Evolutionary conservation across 1,140 invertebrate species (phyloP).

Genomic region (Thaumetopoea pityocampa): DNA sequence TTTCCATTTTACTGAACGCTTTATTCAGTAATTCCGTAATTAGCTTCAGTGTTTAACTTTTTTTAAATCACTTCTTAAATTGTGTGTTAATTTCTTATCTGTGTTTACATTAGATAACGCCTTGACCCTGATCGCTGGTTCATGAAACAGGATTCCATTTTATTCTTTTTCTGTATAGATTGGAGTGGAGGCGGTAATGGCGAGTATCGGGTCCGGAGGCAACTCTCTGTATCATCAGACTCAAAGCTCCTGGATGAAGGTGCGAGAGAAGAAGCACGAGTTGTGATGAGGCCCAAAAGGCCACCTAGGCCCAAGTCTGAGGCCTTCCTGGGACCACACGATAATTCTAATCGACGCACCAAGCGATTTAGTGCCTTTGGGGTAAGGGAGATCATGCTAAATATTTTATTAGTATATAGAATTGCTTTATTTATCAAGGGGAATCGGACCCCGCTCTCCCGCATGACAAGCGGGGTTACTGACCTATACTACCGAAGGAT

Average conservation of each 20-base stretch:
- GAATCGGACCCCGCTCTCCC: no score
- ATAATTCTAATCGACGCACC: constrained; percentile 79
- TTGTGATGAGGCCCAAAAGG: constrained; percentile 90
- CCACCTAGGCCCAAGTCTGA: constrained; percentile 93
- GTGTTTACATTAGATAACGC: no score
- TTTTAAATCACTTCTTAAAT: background rate
- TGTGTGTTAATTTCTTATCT: background rate
- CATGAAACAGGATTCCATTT: no score
- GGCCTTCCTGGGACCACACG: constrained; percentile 86
- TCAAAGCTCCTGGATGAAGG: constrained; percentile 93
- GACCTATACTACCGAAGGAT: no score
- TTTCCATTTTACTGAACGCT: no score
- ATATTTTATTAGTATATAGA: no score
- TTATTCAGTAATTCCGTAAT: no score
- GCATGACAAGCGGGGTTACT: no score
- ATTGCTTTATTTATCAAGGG: no score
- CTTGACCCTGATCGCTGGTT: no score
- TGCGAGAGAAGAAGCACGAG: constrained; percentile 88
- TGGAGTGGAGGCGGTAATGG: constrained; percentile 88
- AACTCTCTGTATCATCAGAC: constrained; percentile 92
- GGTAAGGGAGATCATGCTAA: constrained; percentile 78
- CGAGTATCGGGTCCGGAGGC: constrained; percentile 88
- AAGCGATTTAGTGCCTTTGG: constrained; percentile 95
- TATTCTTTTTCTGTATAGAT: constrained; percentile 34
- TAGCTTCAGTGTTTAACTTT: background rate